Conservation (phyloP, 1,140 invertebrate species). For the Lepidurus arcticus region DNA sequence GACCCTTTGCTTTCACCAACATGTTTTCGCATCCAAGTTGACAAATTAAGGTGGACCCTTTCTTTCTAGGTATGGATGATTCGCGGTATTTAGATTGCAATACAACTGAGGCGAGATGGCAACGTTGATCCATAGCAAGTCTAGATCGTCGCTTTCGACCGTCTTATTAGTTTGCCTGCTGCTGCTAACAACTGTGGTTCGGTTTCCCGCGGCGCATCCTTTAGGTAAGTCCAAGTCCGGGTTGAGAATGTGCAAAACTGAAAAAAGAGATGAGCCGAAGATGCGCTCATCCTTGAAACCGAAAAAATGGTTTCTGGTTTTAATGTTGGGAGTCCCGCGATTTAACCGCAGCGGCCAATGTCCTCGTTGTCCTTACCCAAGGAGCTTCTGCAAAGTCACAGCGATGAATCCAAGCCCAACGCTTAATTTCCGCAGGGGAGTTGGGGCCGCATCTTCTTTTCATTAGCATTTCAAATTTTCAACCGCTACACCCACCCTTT, state of each 20-base stretch:
- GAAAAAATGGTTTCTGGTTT: not conserved
- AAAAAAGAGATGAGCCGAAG: not conserved
- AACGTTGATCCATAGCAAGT: not conserved
- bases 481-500: not conserved
- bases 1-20: not conserved
- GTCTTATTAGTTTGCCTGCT: not conserved
- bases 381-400: not conserved
- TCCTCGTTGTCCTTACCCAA: constrained; percentile 1
- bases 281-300: constrained; percentile 17
- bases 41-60: not conserved
- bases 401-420: not conserved
- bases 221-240: not conserved
- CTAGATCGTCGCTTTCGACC: not conserved
- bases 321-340: not conserved
- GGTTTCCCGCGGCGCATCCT: not conserved
- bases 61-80: not conserved
- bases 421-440: no score
- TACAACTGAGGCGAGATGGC: not conserved
- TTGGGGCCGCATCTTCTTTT: not conserved
- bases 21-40: not conserved
- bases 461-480: constrained; percentile 1
- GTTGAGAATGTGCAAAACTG: not conserved
- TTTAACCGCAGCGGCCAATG: not conserved
- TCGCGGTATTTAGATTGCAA: not conserved
- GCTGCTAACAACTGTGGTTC: not conserved